These are phyloP conservation scores for Gallirallus australis DNA, from an alignment of 2,797 vertebrate genomes.

Conservation along the genomic window DNA sequence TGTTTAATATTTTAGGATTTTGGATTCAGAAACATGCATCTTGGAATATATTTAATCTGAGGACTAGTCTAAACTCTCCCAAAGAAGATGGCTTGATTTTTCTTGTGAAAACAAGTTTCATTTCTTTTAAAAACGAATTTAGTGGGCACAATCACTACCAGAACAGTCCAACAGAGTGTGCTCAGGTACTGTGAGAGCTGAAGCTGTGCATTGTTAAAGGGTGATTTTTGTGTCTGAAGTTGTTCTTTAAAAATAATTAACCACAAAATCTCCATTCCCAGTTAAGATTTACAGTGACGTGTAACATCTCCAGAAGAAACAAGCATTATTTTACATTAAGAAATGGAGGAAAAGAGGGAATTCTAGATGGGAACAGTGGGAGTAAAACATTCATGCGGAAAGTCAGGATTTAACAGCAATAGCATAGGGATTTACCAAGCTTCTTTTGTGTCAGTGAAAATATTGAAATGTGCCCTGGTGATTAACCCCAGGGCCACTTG, in stretches of 20 bases:
- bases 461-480: not conserved
- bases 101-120: not conserved
- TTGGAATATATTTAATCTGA: not conserved
- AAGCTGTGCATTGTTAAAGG: not conserved
- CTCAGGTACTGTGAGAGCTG: conserved; percentile 1
- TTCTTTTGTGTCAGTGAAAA: not conserved
- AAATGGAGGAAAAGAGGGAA: not conserved
- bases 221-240: not conserved
- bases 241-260: conserved; percentile 16
- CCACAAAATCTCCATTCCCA: not conserved
- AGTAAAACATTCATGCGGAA: not conserved
- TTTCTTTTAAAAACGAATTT: not conserved
- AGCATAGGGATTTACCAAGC: not conserved
- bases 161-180: conserved; percentile 55
- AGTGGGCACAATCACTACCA: not conserved
- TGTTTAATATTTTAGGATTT: not conserved
- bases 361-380: not conserved
- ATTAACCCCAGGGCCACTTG: accelerated
- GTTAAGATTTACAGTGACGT: not conserved
- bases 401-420: not conserved
- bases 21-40: not conserved
- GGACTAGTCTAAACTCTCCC: not conserved
- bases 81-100: not conserved
- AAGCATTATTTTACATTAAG: not conserved
- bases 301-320: conserved; percentile 17